Percentiles rank a stretch among this genome's conserved stretches.
Evolutionary conservation across 2,113 vertebrate genomes (phyloP).

Genomic region (Callionymus lyra): DNA sequence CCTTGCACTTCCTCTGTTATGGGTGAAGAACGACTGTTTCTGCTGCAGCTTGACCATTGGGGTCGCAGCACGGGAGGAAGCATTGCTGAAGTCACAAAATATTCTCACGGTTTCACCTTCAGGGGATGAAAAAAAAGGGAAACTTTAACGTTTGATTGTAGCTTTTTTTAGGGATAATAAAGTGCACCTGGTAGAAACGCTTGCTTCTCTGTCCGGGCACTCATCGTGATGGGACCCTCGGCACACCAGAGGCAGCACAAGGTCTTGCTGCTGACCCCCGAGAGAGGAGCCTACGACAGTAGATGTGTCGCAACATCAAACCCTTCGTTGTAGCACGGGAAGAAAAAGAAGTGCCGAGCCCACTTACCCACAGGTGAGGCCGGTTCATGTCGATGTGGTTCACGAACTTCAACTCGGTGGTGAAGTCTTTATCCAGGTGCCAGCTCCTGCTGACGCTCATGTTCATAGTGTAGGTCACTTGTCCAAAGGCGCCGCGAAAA

Average conservation of each 20-base stretch:
- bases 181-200: constrained; percentile 32
- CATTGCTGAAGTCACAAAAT: constrained; percentile 29
- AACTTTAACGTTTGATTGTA: neutral
- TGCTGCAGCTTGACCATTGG: constrained; percentile 25
- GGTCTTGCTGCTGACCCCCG: constrained; percentile 23
- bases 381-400: constrained; percentile 17
- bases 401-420: constrained; percentile 36
- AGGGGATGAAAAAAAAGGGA: neutral
- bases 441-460: constrained; percentile 43
- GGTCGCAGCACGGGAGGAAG: constrained; percentile 20
- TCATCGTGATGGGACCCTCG: constrained; percentile 23
- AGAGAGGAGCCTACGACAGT: constrained; percentile 32
- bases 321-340: no score
- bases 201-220: constrained; percentile 22
- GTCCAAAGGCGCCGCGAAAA: constrained; percentile 23
- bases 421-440: constrained; percentile 38
- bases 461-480: constrained; percentile 26
- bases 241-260: constrained; percentile 39
- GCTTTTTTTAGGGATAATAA: no score
- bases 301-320: no score
- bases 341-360: no score
- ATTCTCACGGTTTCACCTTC: constrained; percentile 43
- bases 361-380: constrained; percentile 36
- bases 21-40: constrained; percentile 24
- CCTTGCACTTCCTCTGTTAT: rapidly evolving